Conservation (phyloP, 2,113 vertebrate species). For the Callaeas wilsoni region DNA sequence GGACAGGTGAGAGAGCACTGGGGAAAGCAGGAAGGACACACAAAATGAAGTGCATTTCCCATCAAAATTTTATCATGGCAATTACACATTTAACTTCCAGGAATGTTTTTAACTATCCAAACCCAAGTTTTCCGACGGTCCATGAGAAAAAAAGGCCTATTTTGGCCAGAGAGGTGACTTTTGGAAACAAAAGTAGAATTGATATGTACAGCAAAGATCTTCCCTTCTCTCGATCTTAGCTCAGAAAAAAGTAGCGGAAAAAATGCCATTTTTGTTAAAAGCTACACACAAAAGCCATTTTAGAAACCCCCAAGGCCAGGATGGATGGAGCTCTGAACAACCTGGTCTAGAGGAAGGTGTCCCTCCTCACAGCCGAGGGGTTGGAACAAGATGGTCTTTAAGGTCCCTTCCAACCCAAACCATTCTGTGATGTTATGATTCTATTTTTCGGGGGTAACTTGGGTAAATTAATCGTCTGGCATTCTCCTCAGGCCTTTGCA, state of each 20-base stretch:
- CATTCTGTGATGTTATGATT: neutral
- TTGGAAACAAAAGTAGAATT: neutral
- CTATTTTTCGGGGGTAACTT: neutral
- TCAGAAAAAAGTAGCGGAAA: neutral
- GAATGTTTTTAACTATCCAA: neutral
- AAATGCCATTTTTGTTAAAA: neutral
- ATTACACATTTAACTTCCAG: neutral
- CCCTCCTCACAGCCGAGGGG: neutral
- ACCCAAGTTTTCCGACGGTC: neutral
- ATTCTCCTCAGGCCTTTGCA: neutral
- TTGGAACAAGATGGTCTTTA: neutral
- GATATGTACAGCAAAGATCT: neutral
- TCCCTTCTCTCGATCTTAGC: neutral
- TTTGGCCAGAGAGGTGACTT: neutral
- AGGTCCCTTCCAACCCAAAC: neutral
- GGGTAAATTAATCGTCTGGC: neutral
- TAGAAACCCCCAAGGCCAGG: neutral
- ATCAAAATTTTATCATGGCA: neutral
- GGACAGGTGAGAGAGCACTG: neutral
- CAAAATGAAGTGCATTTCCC: neutral
- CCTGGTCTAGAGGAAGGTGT: neutral
- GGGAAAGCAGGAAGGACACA: neutral
- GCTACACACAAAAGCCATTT: accelerated
- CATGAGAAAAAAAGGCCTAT: neutral
- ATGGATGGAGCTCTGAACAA: neutral